These are phyloP conservation scores for Ellobius talpinus DNA, from an alignment of 2,113 vertebrate species.

Conservation along the genomic window DNA sequence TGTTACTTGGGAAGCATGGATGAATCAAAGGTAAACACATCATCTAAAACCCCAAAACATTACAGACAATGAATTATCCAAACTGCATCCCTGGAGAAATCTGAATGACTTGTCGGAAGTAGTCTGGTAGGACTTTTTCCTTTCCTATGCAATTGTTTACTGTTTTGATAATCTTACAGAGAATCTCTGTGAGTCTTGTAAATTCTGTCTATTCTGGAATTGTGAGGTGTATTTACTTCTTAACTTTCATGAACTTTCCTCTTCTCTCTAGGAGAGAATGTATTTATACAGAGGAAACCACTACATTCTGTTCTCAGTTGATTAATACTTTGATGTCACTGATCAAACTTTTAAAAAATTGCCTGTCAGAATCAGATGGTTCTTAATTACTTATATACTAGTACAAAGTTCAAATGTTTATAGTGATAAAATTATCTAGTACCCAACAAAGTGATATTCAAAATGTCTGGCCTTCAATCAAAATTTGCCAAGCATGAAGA, in stretches of 20 bases:
- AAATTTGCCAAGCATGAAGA: background rate
- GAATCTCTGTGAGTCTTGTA: background rate
- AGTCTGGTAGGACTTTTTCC: background rate
- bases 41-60: background rate
- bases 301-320: background rate
- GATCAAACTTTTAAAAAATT: background rate
- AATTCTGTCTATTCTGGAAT: too few relatives aligned
- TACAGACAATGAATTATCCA: background rate
- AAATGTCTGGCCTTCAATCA: background rate
- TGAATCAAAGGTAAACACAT: background rate
- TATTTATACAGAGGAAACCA: background rate
- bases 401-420: background rate
- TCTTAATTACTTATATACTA: background rate
- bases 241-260: background rate
- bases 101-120: background rate
- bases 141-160: background rate
- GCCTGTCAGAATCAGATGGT: background rate
- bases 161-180: background rate
- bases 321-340: background rate
- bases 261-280: too few relatives aligned
- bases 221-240: background rate
- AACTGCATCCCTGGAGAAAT: background rate
- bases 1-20: background rate
- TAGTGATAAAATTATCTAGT: background rate
- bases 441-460: background rate